Evolutionary conservation across 2,797 vertebrate genomes (phyloP).

Genomic region (Scolopax bukidnonensis): DNA sequence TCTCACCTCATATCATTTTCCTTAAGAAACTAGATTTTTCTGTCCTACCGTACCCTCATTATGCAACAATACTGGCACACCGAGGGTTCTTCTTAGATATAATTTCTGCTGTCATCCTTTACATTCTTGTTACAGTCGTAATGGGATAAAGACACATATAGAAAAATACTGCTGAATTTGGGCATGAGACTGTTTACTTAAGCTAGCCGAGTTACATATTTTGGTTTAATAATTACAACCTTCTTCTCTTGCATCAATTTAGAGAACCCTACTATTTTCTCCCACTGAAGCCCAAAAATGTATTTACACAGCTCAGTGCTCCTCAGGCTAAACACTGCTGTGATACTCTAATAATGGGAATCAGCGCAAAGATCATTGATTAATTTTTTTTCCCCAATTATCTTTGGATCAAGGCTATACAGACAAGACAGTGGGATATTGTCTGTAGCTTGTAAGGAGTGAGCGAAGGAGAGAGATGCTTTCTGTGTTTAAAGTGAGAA

Average conservation of each 20-base stretch:
- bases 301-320: slow-evolving; percentile 32
- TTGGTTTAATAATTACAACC: slow-evolving; percentile 56
- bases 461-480: neutral
- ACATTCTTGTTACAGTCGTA: neutral
- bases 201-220: slow-evolving; percentile 45
- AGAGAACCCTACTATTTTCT: slow-evolving; percentile 42
- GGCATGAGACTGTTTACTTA: slow-evolving; percentile 12
- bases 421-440: neutral
- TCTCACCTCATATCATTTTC: neutral
- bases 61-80: too few relatives aligned
- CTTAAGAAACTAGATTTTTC: neutral
- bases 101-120: neutral
- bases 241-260: neutral
- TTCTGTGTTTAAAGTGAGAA: neutral
- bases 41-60: neutral
- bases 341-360: neutral
- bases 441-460: neutral
- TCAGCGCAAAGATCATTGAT: neutral
- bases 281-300: slow-evolving; percentile 10
- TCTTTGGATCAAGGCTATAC: neutral
- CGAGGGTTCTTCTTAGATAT: accelerated
- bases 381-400: neutral
- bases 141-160: neutral
- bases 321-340: neutral
- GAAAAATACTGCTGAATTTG: neutral